Conservation (phyloP, 2,797 vertebrate species). For the Enteromius trimaculatus region DNA sequence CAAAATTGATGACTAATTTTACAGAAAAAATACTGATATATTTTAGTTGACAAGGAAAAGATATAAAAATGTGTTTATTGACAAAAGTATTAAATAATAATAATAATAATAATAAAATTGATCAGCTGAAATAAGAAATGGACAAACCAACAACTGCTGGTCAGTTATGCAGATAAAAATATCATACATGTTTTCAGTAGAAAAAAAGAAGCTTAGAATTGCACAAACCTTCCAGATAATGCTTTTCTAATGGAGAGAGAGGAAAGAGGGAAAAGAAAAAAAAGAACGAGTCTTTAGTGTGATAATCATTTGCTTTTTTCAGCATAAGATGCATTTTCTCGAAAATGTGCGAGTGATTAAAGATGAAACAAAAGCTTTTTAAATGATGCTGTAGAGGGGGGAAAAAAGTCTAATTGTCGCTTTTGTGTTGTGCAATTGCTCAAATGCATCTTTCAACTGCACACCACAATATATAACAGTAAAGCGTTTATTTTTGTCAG, state of each 20-base stretch:
- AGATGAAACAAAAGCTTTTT: conserved; percentile 14
- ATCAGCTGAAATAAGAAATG: neutral
- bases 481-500: conserved; percentile 27
- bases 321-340: conserved; percentile 36
- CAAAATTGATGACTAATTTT: conserved; percentile 2
- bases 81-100: neutral
- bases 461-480: neutral
- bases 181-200: conserved; percentile 66
- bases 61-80: conserved; percentile 22
- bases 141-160: conserved; percentile 77
- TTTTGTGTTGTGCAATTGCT: conserved; percentile 1
- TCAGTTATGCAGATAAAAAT: conserved; percentile 77
- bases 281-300: conserved; percentile 83
- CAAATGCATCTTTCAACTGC: conserved; percentile 21
- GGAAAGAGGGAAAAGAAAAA: conserved; percentile 70
- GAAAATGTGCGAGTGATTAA: conserved; percentile 6
- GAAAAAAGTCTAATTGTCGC: neutral
- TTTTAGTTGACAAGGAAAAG: conserved; percentile 15
- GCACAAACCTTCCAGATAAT: conserved; percentile 90
- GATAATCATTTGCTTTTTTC: conserved; percentile 58
- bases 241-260: conserved; percentile 88
- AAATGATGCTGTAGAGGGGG: neutral
- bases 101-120: conserved; percentile 4
- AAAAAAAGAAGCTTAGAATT: conserved; percentile 77
- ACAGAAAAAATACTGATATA: conserved; percentile 17